Conservation (phyloP, 2,888 invertebrate genomes). For the Atethmia centrago region DNA sequence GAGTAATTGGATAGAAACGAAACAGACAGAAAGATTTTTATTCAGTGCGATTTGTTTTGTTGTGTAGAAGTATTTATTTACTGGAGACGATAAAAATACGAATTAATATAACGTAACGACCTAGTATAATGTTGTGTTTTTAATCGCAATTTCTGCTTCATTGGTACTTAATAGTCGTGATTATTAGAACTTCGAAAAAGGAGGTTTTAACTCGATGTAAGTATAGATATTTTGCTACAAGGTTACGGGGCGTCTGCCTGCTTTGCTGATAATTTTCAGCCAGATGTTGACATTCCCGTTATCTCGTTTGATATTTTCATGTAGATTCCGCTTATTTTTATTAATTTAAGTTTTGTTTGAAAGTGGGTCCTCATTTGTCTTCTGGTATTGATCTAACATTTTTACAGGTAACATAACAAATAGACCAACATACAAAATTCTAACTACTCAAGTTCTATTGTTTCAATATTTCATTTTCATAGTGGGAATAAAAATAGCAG, state of each 20-base stretch:
- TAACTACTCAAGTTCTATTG: not conserved
- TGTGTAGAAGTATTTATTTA: not conserved
- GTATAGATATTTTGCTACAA: slow-evolving; percentile 39
- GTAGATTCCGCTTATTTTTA: not conserved
- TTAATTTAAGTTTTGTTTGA: not conserved
- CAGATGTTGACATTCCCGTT: slow-evolving; percentile 24
- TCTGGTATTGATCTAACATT: not conserved
- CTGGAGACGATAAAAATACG: not conserved
- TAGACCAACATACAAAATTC: not conserved
- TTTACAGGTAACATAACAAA: not conserved
- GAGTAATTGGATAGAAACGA: not conserved
- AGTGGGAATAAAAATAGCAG: not conserved
- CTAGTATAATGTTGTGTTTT: not conserved
- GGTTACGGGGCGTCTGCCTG: slow-evolving; percentile 20
- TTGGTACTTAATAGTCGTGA: not conserved
- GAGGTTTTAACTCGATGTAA: slow-evolving; percentile 42
- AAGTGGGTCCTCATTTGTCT: not conserved
- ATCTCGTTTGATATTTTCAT: slow-evolving; percentile 11
- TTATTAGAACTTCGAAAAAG: not conserved
- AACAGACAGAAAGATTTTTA: slow-evolving; percentile 3
- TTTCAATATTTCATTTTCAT: slow-evolving; percentile 3
- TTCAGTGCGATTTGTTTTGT: slow-evolving; percentile 23
- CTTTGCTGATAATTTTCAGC: slow-evolving; percentile 14
- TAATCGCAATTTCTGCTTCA: not conserved
- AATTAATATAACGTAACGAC: not conserved